Conservation (phyloP, 1,140 invertebrate genomes). For the Eurosta solidaginis region DNA sequence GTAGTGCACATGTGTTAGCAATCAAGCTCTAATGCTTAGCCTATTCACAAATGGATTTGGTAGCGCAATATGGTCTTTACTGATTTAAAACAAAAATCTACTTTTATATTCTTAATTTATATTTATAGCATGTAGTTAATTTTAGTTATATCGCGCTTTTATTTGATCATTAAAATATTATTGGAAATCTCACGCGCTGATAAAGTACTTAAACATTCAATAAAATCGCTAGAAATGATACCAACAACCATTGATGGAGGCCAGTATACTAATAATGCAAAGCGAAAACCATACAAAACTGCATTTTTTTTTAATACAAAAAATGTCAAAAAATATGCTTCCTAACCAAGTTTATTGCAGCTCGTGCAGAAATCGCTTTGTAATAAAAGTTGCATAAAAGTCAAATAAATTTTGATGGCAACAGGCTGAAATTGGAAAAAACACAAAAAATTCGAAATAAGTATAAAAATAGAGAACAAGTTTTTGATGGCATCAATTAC, state of each 20-base stretch:
- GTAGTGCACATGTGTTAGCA: too few species aligned
- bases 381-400: neutral
- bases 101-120: too few species aligned
- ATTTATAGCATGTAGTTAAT: neutral
- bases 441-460: neutral
- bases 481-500: conserved; percentile 22
- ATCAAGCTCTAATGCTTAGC: too few species aligned
- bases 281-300: neutral
- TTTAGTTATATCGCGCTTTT: neutral
- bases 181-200: neutral
- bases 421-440: neutral
- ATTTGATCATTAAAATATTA: neutral
- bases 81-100: too few species aligned
- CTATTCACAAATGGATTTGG: too few species aligned
- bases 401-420: neutral
- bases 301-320: neutral
- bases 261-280: too few species aligned
- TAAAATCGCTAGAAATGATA: neutral
- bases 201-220: neutral
- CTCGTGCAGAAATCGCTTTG: neutral
- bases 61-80: too few species aligned
- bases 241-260: neutral
- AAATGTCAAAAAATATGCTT: neutral
- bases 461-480: neutral
- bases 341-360: neutral